Evolutionary conservation across 1,140 invertebrate species (phyloP).

Genomic region (Achatina immaculata): DNA sequence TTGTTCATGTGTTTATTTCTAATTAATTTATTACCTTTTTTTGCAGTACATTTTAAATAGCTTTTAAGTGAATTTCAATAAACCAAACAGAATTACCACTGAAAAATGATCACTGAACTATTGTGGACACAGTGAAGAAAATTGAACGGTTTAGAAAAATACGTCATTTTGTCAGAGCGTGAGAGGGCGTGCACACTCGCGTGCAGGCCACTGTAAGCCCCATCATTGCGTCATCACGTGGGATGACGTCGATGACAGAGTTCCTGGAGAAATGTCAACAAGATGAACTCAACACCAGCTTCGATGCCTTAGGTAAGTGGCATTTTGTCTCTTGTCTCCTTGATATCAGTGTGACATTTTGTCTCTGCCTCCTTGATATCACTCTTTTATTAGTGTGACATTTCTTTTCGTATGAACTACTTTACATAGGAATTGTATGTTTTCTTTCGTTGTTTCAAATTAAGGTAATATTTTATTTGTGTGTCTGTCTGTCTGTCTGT

Average conservation of each 20-base stretch:
- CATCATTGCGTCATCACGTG: slow-evolving; percentile 5
- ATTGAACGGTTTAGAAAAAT: too few relatives aligned
- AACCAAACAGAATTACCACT: too few relatives aligned
- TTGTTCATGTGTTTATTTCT: too few relatives aligned
- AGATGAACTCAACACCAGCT: slow-evolving; percentile 24
- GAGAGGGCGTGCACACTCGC: not conserved
- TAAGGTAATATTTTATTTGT: too few relatives aligned
- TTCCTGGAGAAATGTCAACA: slow-evolving; percentile 30
- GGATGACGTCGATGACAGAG: slow-evolving; percentile 34
- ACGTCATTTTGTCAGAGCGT: too few relatives aligned
- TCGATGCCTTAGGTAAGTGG: slow-evolving; percentile 8
- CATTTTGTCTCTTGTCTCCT: not conserved
- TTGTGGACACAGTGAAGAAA: too few relatives aligned
- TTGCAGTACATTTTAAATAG: too few relatives aligned
- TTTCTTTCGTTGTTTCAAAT: too few relatives aligned
- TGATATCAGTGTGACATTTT: not conserved
- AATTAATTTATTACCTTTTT: too few relatives aligned
- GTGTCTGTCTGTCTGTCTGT: not conserved
- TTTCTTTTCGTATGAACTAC: not conserved
- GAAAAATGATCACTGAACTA: too few relatives aligned
- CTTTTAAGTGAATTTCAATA: too few relatives aligned
- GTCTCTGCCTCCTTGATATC: not conserved
- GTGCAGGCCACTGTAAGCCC: not conserved
- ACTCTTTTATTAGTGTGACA: not conserved
- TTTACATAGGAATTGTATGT: too few relatives aligned